Percentiles rank a stretch among this genome's conserved stretches.
Evolutionary conservation across 1,140 invertebrate species (phyloP).

Genomic region (Mya arenaria): DNA sequence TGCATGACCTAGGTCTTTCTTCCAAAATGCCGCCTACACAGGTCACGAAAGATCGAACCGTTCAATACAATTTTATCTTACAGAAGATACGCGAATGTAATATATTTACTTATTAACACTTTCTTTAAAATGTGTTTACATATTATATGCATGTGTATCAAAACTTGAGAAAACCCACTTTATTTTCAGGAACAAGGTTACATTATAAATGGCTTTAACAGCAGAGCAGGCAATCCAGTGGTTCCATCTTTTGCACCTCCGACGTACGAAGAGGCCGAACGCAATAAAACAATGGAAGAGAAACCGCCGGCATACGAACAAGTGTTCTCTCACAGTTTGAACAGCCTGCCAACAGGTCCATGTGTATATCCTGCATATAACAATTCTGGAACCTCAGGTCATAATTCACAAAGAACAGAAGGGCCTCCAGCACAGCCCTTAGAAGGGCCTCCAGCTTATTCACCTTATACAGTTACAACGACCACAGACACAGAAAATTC

Average conservation of each 20-base stretch:
- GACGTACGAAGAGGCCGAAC: conserved; percentile 19
- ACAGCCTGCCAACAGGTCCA: too few relatives aligned
- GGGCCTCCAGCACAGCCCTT: neutral
- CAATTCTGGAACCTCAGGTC: neutral
- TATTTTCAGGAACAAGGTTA: neutral
- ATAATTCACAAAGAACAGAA: neutral
- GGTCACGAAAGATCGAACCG: neutral
- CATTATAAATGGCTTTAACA: neutral
- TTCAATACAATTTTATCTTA: neutral
- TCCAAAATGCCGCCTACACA: neutral
- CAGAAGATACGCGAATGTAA: neutral
- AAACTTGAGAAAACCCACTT: too few relatives aligned
- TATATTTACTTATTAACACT: neutral
- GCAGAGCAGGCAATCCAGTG: conserved; percentile 1
- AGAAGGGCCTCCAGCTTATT: neutral
- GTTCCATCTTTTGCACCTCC: neutral
- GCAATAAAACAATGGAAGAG: conserved; percentile 5
- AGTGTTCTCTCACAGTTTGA: neutral
- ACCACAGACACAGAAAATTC: neutral
- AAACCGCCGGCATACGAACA: conserved; percentile 40
- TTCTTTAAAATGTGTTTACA: too few relatives aligned
- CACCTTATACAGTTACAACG: neutral
- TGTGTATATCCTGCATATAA: too few relatives aligned
- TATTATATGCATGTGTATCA: too few relatives aligned
- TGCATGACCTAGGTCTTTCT: too few relatives aligned